Conservation (phyloP, 30 jellyfish, hydroid and myxozoan genomes). For the Cassiopea andromeda region DNA sequence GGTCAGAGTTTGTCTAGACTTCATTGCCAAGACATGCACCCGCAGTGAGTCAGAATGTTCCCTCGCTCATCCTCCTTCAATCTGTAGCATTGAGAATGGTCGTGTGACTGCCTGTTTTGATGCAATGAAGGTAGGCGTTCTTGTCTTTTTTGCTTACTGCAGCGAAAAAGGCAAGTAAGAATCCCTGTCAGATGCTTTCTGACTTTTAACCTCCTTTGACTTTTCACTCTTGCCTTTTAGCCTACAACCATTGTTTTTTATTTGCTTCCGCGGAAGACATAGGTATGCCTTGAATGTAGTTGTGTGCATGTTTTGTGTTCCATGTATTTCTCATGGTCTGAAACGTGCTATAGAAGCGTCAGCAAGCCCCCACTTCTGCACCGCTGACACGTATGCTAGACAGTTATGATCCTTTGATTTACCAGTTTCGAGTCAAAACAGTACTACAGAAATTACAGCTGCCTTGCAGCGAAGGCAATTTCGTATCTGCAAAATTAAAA, state of each 20-base stretch:
- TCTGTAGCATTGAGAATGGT: conserved; percentile 60
- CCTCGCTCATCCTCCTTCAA: conserved; percentile 69
- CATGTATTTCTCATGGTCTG: neutral
- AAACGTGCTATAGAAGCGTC: too few species aligned
- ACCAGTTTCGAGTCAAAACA: neutral
- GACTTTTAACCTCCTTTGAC: neutral
- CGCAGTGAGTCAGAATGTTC: conserved; percentile 45
- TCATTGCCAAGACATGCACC: conserved; percentile 38
- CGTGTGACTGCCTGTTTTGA: conserved; percentile 73
- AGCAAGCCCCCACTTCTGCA: neutral
- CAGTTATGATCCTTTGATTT: neutral
- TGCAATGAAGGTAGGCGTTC: conserved; percentile 65
- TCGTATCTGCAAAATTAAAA: neutral
- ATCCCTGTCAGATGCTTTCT: neutral
- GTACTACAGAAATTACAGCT: neutral
- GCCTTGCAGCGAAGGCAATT: neutral
- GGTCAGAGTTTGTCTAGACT: conserved; percentile 68
- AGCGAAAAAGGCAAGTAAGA: neutral
- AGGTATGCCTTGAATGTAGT: neutral
- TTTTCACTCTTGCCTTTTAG: conserved; percentile 31
- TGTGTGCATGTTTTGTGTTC: neutral
- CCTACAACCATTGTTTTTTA: neutral
- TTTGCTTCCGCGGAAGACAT: neutral
- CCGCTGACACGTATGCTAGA: neutral
- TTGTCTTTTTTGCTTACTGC: neutral